A percentile compares a stretch with the other conserved stretches of the same genome.
Conservation (phyloP, 2,113 vertebrate genomes). For the Taxidea taxus region DNA sequence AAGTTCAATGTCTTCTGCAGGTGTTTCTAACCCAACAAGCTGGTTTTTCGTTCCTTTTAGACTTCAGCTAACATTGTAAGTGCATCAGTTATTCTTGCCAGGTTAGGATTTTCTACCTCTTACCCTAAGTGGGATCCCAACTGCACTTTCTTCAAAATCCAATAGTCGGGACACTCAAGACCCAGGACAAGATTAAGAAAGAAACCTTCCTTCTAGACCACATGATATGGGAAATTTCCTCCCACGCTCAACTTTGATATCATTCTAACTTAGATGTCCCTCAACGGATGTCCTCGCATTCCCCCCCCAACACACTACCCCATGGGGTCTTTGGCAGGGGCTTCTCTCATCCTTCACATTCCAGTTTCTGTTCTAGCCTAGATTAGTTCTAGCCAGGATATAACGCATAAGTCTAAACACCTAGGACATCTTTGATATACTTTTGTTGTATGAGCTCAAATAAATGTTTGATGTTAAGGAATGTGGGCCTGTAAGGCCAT, state of each 20-base stretch:
- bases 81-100: background rate
- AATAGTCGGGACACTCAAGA: background rate
- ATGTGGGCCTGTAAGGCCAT: background rate
- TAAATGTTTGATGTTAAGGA: background rate
- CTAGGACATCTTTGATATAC: background rate
- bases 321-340: background rate
- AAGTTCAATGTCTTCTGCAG: background rate
- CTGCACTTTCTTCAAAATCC: background rate
- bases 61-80: background rate
- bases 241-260: background rate
- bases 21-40: background rate
- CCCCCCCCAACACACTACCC: background rate
- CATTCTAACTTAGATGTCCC: background rate
- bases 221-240: background rate
- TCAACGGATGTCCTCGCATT: background rate
- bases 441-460: background rate
- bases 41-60: constrained; percentile 17
- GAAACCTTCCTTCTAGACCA: background rate
- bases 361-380: background rate
- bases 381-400: background rate
- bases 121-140: background rate
- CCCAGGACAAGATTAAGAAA: background rate
- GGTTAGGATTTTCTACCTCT: background rate
- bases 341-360: background rate
- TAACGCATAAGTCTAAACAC: background rate